Evolutionary conservation across 2,888 invertebrate genomes (phyloP).

Genomic region (Mimachlamys varia): DNA sequence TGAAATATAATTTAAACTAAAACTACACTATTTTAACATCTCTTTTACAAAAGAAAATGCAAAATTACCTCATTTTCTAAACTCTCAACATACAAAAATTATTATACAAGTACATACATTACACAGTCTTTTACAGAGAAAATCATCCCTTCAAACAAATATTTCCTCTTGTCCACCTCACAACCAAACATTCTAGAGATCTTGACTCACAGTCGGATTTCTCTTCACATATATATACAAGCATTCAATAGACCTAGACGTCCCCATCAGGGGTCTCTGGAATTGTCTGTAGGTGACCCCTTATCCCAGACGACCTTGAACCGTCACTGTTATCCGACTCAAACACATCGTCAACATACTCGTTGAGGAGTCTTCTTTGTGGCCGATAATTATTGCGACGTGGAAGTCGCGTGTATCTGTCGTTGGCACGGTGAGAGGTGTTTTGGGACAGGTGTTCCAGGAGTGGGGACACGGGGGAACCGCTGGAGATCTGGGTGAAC

Average conservation of each 20-base stretch:
- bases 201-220: conserved; percentile 13
- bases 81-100: background rate
- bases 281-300: conserved; percentile 63
- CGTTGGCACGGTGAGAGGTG: background rate
- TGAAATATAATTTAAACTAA: too few species aligned
- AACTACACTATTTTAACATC: background rate
- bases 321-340: conserved; percentile 75
- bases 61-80: background rate
- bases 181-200: conserved; percentile 28
- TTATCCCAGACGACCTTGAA: conserved; percentile 54
- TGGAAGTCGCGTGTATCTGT: conserved; percentile 50
- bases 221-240: background rate
- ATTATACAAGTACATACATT: background rate
- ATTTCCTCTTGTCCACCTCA: background rate
- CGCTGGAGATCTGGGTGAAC: conserved; percentile 41
- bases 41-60: background rate
- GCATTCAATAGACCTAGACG: background rate
- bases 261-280: conserved; percentile 62
- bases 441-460: conserved; percentile 35
- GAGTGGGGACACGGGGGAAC: conserved; percentile 37
- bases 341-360: conserved; percentile 76
- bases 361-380: conserved; percentile 70
- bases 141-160: background rate
- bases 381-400: conserved; percentile 65
- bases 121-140: too few species aligned